Evolutionary conservation across 2,888 invertebrate species (phyloP).

Genomic region (Cistogaster globosa): DNA sequence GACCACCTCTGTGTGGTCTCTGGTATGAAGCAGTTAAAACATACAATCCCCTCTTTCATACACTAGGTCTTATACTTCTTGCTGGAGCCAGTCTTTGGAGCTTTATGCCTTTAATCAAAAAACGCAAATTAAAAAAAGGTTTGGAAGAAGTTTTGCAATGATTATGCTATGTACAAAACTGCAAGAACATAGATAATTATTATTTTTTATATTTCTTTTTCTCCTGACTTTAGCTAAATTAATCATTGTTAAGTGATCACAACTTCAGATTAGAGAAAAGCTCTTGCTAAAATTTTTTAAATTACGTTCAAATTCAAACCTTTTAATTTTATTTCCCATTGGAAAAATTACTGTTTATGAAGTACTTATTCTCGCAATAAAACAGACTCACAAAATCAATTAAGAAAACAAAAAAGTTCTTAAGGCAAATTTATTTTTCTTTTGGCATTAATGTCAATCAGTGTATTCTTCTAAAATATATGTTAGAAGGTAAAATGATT

Average conservation of each 20-base stretch:
- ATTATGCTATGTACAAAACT: background rate
- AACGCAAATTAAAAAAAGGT: constrained; percentile 76
- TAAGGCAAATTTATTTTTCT: constrained; percentile 4
- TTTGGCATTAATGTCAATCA: constrained; percentile 3
- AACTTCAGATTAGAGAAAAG: background rate
- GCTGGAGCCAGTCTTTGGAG: constrained; percentile 90
- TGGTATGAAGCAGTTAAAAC: constrained; percentile 87
- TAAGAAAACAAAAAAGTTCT: constrained; percentile 1
- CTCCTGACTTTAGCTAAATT: background rate
- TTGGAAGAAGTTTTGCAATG: constrained; percentile 54
- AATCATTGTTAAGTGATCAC: background rate
- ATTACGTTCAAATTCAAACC: background rate
- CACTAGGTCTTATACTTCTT: constrained; percentile 88
- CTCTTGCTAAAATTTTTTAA: background rate
- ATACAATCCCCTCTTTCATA: constrained; percentile 89
- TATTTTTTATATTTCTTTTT: constrained; percentile 18
- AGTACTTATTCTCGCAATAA: constrained; percentile 41
- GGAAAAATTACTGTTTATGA: constrained; percentile 23
- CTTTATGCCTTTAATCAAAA: constrained; percentile 88
- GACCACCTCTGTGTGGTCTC: constrained; percentile 92
- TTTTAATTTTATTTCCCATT: constrained; percentile 8
- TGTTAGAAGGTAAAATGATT: constrained; percentile 45
- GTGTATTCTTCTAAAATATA: constrained; percentile 57
- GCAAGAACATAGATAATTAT: constrained; percentile 13
- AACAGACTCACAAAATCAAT: background rate